phyloP scores from a whole-genome alignment of 2,113 vertebrate species.

The Chrysemys picta region DNA sequence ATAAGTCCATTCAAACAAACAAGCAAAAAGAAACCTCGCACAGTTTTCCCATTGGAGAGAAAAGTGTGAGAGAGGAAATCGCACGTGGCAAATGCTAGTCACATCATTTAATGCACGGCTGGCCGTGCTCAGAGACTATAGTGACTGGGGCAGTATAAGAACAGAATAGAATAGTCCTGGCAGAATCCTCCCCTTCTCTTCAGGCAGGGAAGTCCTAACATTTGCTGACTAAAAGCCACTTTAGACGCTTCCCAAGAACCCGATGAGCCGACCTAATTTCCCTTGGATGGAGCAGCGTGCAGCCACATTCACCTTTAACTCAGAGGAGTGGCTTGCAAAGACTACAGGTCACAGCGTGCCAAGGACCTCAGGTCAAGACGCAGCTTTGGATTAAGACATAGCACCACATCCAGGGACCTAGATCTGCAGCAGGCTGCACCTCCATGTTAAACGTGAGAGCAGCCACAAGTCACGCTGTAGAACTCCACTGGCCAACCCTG shows the following conservation, averaged over 20 bases:
- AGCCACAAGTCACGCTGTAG: neutral
- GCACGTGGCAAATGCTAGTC: neutral
- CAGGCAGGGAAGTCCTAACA: neutral
- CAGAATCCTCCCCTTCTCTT: neutral
- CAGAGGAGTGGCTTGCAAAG: neutral
- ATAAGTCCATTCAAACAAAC: neutral
- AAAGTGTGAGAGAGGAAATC: neutral
- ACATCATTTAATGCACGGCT: neutral
- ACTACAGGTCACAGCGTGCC: neutral
- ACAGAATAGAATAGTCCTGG: neutral
- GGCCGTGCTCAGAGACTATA: neutral
- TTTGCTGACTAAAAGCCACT: neutral
- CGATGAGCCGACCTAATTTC: neutral
- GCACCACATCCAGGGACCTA: fast-evolving
- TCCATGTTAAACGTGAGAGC: neutral
- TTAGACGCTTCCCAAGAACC: neutral
- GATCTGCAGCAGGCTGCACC: neutral
- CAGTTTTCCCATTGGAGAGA: neutral
- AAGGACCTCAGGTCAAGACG: neutral
- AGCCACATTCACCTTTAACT: neutral
- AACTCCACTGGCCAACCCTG: neutral
- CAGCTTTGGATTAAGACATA: neutral
- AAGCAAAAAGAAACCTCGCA: neutral
- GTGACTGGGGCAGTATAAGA: neutral
- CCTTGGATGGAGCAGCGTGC: fast-evolving